A percentile compares a stretch with the other conserved stretches of the same genome.
Evolutionary conservation across 1,140 invertebrate species (phyloP).

Genomic region (Ceratina calcarata): DNA sequence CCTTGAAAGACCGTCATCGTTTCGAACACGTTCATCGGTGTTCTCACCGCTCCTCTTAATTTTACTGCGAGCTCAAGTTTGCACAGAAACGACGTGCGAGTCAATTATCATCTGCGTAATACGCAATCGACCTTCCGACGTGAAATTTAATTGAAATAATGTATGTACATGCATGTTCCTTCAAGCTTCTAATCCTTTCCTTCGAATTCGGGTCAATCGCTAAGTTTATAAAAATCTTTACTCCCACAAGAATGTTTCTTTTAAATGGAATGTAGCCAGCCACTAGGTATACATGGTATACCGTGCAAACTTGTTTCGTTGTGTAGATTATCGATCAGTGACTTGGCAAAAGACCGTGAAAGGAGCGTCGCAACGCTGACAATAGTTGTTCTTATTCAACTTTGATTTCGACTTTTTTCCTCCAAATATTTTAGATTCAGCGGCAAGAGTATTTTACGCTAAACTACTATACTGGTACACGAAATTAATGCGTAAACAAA

Average conservation of each 20-base stretch:
- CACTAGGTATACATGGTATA: not conserved
- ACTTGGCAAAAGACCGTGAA: not conserved
- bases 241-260: no score
- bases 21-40: not conserved
- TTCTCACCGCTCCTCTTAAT: slow-evolving; percentile 4
- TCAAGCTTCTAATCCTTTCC: no score
- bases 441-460: not conserved
- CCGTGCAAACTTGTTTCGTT: not conserved
- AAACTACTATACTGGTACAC: not conserved
- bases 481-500: not conserved
- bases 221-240: no score
- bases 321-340: slow-evolving; percentile 12
- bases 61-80: not conserved
- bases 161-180: no score
- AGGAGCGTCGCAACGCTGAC: not conserved
- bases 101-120: not conserved
- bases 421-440: no score
- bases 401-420: no score
- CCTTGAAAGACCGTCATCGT: slow-evolving; percentile 23
- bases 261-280: not conserved
- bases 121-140: no score
- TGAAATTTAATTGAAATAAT: no score
- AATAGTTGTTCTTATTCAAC: not conserved
- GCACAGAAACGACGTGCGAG: not conserved
- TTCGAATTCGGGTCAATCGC: no score